phyloP scores from a whole-genome alignment of 1,140 invertebrate species.

The Pachypsylla venusta region DNA sequence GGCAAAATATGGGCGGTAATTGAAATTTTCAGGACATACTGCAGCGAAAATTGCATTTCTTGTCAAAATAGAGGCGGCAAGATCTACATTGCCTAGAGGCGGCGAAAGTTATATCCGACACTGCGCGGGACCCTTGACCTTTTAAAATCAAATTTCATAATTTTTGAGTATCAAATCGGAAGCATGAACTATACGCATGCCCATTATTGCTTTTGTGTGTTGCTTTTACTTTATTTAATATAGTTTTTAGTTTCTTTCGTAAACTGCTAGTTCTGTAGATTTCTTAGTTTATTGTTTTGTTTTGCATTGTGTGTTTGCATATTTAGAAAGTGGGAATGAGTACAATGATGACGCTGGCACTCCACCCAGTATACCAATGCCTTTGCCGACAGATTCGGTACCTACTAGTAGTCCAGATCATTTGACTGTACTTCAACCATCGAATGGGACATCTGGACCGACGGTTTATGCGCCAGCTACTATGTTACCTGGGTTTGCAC shows the following conservation, averaged over 20 bases:
- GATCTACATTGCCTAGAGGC: too few species aligned
- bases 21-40: too few species aligned
- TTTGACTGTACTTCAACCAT: conserved; percentile 37
- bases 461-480: conserved; percentile 30
- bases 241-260: background rate
- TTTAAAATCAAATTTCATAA: too few species aligned
- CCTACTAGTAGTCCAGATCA: conserved; percentile 28
- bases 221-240: background rate
- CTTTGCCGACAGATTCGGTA: conserved; percentile 39
- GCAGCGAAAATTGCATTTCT: too few species aligned
- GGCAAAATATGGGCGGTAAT: too few species aligned
- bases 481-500: conserved; percentile 52
- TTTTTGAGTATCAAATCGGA: too few species aligned
- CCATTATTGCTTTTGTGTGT: background rate
- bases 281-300: background rate
- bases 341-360: conserved; percentile 19
- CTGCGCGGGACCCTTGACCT: too few species aligned
- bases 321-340: conserved; percentile 15
- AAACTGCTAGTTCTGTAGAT: background rate
- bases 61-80: too few species aligned
- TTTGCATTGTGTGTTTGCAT: conserved; percentile 9
- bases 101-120: too few species aligned
- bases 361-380: conserved; percentile 35
- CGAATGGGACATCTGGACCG: conserved; percentile 34
- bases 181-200: background rate